Percentiles rank a stretch among this genome's conserved stretches.
phyloP scores from a whole-genome alignment of 2,888 invertebrate species.

The Synanthedon myopaeformis region DNA sequence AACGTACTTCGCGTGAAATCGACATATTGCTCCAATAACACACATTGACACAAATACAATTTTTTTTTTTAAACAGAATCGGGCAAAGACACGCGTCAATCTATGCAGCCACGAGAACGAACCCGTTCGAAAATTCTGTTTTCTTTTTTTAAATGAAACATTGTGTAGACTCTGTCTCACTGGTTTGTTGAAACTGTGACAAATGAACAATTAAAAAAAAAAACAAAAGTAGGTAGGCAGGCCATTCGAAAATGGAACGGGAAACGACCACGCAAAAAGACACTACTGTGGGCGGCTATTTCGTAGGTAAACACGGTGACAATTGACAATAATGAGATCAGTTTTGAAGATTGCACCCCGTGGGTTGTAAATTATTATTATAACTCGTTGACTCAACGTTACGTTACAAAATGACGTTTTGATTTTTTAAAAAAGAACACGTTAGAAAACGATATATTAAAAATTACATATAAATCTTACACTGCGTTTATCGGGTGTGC shows the following conservation, averaged over 20 bases:
- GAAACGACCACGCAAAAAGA: neutral
- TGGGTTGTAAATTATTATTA: neutral
- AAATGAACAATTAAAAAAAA: neutral
- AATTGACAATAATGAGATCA: neutral
- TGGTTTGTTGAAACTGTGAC: neutral
- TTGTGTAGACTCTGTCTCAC: too few species aligned
- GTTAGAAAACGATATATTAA: neutral
- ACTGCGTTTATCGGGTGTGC: conserved; percentile 7
- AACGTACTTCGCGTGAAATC: conserved; percentile 59
- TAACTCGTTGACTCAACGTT: neutral
- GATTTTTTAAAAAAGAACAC: neutral
- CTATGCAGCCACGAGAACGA: conserved; percentile 4
- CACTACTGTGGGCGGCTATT: neutral
- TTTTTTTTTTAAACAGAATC: too few species aligned
- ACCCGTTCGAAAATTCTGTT: too few species aligned
- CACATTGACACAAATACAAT: conserved; percentile 26
- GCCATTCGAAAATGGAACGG: neutral
- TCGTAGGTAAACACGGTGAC: neutral
- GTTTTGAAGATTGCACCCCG: neutral
- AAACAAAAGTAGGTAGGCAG: neutral
- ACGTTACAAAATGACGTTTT: neutral
- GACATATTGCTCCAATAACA: conserved; percentile 61
- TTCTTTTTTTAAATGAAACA: too few species aligned
- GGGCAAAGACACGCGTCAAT: conserved; percentile 1
- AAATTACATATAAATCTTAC: neutral